Evolutionary conservation across 2,888 invertebrate species (phyloP).

Genomic region (Parnassius apollo): DNA sequence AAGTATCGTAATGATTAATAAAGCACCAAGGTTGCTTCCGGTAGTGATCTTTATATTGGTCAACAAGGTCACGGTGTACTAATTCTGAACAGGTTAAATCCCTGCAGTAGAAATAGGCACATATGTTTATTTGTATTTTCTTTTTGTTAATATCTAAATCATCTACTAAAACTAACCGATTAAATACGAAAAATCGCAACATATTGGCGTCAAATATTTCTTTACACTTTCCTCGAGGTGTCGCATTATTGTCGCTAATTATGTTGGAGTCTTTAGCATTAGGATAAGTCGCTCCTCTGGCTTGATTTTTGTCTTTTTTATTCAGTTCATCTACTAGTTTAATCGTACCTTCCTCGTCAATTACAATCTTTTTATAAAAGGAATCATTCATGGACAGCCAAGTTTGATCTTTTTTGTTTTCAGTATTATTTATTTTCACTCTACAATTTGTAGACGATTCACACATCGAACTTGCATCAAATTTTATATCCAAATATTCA

Average conservation of each 20-base stretch:
- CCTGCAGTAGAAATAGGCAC: conserved; percentile 38
- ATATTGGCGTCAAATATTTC: conserved; percentile 55
- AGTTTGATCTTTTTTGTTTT: conserved; percentile 39
- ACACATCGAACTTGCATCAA: conserved; percentile 58
- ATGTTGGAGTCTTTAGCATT: background rate
- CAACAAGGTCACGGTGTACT: conserved; percentile 55
- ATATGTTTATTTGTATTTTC: background rate
- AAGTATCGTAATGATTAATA: conserved; percentile 61
- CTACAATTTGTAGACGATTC: conserved; percentile 52
- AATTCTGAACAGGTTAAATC: conserved; percentile 65
- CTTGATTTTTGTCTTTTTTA: conserved; percentile 35
- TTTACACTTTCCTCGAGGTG: conserved; percentile 54
- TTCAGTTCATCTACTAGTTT: conserved; percentile 42
- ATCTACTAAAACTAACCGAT: conserved; percentile 48
- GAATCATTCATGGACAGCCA: conserved; percentile 71
- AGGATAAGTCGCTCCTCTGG: conserved; percentile 21
- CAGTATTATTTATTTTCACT: conserved; percentile 43
- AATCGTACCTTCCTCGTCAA: conserved; percentile 63
- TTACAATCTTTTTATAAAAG: conserved; percentile 52
- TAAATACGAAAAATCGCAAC: conserved; percentile 58
- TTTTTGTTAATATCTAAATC: background rate
- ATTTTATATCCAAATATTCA: conserved; percentile 50
- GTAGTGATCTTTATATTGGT: conserved; percentile 54
- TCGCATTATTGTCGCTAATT: background rate
- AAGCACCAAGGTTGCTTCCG: conserved; percentile 69